These are phyloP conservation scores for Sternarchorhynchus goeldii DNA, from an alignment of 2,797 vertebrate species.

Conservation along the genomic window DNA sequence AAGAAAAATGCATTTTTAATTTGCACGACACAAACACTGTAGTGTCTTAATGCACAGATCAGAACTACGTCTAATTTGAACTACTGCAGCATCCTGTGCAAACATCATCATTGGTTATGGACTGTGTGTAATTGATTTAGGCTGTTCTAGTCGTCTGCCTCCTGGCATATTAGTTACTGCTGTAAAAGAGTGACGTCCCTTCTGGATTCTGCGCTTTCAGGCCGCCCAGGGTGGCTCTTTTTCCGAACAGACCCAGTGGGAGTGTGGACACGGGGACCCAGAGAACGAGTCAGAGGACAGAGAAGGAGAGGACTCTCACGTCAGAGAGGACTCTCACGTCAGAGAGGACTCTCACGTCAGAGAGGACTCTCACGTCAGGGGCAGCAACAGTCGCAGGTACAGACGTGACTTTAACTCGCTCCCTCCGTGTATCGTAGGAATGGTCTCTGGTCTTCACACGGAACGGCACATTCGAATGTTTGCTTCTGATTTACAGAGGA, in stretches of 20 bases:
- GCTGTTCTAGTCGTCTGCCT: too few relatives aligned
- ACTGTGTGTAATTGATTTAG: too few relatives aligned
- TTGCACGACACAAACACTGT: neutral
- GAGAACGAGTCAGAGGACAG: slow-evolving; percentile 66
- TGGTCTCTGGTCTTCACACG: too few relatives aligned
- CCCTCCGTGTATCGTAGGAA: too few relatives aligned
- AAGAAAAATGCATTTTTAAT: neutral
- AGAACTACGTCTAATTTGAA: too few relatives aligned
- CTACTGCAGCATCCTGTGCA: too few relatives aligned
- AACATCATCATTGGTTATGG: too few relatives aligned
- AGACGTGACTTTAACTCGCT: slow-evolving; percentile 17
- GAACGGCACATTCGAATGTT: neutral
- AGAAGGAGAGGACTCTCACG: slow-evolving; percentile 67
- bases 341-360: too few relatives aligned
- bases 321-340: too few relatives aligned
- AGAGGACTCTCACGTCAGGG: slow-evolving; percentile 57
- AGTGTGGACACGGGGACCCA: slow-evolving; percentile 48
- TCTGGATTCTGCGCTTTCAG: slow-evolving; percentile 29
- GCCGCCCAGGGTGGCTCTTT: neutral
- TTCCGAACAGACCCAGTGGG: slow-evolving; percentile 56
- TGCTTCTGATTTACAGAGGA: neutral
- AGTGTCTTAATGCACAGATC: too few relatives aligned
- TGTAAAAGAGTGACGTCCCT: neutral
- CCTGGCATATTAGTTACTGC: too few relatives aligned
- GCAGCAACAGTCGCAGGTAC: slow-evolving; percentile 70